Percentiles rank a stretch among this genome's conserved stretches.
These are phyloP conservation scores for Cydia amplana DNA, from an alignment of 1,140 invertebrate genomes.

Conservation along the genomic window DNA sequence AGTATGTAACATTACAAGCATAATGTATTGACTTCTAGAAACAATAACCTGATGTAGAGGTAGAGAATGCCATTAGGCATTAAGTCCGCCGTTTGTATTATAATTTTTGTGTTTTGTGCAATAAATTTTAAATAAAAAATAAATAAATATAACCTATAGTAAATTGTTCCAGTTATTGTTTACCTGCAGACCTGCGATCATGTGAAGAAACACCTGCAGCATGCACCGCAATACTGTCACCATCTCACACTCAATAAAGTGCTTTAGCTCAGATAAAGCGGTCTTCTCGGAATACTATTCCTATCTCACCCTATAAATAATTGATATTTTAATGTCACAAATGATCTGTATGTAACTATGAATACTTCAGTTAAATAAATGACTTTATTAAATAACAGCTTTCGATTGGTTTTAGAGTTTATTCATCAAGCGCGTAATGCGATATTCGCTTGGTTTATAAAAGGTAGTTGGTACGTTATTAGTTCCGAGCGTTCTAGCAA, in stretches of 20 bases:
- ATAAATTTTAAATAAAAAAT: too few relatives aligned
- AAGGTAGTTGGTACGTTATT: constrained; percentile 36
- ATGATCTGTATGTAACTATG: constrained; percentile 77
- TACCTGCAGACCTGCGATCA: background rate
- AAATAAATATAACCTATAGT: too few relatives aligned
- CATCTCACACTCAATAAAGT: constrained; percentile 26
- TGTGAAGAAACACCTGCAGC: background rate
- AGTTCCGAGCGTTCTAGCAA: constrained; percentile 42
- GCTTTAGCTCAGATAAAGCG: constrained; percentile 51
- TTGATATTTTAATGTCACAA: constrained; percentile 80
- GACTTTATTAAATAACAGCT: constrained; percentile 37
- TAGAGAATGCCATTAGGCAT: too few relatives aligned
- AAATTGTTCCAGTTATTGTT: background rate
- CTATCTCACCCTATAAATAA: constrained; percentile 78
- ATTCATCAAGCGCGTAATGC: constrained; percentile 31
- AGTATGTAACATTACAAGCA: too few relatives aligned
- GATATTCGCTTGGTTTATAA: constrained; percentile 33
- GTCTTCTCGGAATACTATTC: constrained; percentile 63
- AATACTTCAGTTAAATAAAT: constrained; percentile 47
- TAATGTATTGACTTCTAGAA: too few relatives aligned
- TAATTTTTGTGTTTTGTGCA: too few relatives aligned
- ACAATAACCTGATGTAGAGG: too few relatives aligned
- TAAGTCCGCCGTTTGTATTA: too few relatives aligned
- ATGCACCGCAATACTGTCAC: constrained; percentile 54
- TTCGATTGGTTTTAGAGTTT: background rate